Conservation (phyloP, 1,140 invertebrate genomes). For the Calycopis cecrops region DNA sequence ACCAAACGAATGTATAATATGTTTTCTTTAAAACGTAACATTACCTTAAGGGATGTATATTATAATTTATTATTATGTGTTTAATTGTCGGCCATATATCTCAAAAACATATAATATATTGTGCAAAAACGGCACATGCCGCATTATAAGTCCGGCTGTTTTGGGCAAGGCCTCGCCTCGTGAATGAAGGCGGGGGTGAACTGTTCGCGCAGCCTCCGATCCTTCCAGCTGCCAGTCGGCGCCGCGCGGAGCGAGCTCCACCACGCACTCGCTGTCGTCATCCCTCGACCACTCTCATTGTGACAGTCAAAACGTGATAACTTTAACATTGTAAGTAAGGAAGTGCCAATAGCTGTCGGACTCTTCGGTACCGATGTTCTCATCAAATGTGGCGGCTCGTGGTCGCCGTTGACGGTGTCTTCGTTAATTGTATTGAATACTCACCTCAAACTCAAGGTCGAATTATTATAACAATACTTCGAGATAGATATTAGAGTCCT, state of each 20-base stretch:
- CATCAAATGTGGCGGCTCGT: conserved; percentile 27
- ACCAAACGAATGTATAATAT: no score
- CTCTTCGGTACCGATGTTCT: conserved; percentile 39
- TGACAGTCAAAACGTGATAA: conserved; percentile 54
- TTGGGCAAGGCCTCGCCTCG: conserved; percentile 55
- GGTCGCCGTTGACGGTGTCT: conserved; percentile 26
- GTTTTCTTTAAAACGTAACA: no score
- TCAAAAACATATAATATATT: conserved; percentile 27
- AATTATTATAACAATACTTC: background rate
- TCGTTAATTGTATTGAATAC: conserved; percentile 27
- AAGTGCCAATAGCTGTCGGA: conserved; percentile 24
- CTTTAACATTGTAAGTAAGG: conserved; percentile 54
- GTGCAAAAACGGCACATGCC: conserved; percentile 58
- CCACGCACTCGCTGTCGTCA: conserved; percentile 42
- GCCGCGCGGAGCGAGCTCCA: conserved; percentile 47
- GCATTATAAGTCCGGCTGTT: conserved; percentile 67
- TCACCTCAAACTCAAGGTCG: background rate
- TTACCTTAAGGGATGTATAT: no score
- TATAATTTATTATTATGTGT: no score
- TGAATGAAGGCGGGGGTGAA: conserved; percentile 66
- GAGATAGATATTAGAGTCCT: background rate
- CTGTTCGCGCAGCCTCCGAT: conserved; percentile 59
- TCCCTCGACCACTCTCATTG: conserved; percentile 45
- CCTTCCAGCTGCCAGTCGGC: conserved; percentile 55
- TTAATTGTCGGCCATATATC: no score